Evolutionary conservation across 2,113 vertebrate species (phyloP), one percentile per base, ranked within the genome.

Genomic region (Tragelaphus strepsiceros): DNA sequence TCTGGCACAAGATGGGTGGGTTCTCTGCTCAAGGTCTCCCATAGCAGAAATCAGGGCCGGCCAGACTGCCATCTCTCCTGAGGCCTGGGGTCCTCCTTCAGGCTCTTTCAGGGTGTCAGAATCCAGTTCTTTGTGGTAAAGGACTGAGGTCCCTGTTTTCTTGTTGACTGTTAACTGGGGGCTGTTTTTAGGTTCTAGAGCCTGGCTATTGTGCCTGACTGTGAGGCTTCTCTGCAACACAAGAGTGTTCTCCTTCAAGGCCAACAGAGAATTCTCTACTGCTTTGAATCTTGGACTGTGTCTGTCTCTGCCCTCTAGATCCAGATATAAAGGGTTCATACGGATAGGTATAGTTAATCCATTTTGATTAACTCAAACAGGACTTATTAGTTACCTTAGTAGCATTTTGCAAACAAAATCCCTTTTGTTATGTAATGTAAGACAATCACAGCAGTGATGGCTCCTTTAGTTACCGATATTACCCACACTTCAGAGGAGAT

Each of bases 361-460:
- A 62, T 11, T 85, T 92, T 58, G 53, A 62, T 62, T 46, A 86
- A 90, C 53, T 93, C 85, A 56, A 54, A 91, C 7, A 74, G 21
- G 1, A 58, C 91, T 84, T 71, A 71, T 74, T 62, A 88, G 74
- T 71, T 56, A 92, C 67, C 85, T 96, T 81, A 92, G 88, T 86
- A 58, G 83, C 84, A 78, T 74, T 59, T 39, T 61, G 43, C 22
- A 67, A 96, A 74, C 10, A 74, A 97, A 64, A 15, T 6, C n/a
- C 54, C 19, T 92, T 80, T 53, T 85, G 56, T 59, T 6, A 1
- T 24, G 21, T 78, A 88, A 32, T 54, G 13, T 39, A 80, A 54
- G 8, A 24, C 6, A 85, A n/a, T 82, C 51, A 32, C 14, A 80
- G 54, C 24, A 88, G 17, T 1, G 5, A 61, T 7, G 8, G 4